Percentiles rank a stretch among this genome's conserved stretches.
Evolutionary conservation across 2,113 vertebrate species (phyloP).

Genomic region (Gallinago paraguaiae): DNA sequence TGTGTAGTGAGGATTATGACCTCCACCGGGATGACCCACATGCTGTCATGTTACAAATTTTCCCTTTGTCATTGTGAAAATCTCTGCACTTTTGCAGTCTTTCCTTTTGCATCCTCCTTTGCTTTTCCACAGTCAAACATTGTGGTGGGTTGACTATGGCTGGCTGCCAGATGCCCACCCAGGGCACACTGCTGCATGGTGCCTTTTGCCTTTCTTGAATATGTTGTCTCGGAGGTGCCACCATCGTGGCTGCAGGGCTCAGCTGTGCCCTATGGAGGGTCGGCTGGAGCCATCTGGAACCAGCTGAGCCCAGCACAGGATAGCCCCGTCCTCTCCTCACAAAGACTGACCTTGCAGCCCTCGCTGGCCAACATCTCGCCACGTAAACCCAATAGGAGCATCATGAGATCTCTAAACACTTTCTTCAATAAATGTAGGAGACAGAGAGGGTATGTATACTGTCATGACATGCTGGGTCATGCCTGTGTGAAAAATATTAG

Average conservation of each 20-base stretch:
- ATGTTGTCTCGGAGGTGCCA: not conserved
- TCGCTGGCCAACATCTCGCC: not conserved
- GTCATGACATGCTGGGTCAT: not conserved
- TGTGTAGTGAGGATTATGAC: not conserved
- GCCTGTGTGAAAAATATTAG: not conserved
- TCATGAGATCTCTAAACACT: not conserved
- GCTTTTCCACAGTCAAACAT: not conserved
- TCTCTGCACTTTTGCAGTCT: not conserved
- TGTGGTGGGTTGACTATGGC: not conserved
- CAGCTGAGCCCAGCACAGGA: not conserved
- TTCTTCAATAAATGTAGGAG: not conserved
- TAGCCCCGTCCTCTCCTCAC: not conserved
- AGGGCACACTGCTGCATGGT: not conserved
- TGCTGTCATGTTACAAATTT: not conserved
- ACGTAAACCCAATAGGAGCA: not conserved
- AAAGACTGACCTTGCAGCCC: not conserved
- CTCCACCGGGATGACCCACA: not conserved
- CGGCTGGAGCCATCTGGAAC: not conserved
- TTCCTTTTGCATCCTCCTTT: not conserved
- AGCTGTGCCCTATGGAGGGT: fast-evolving
- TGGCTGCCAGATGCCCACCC: not conserved
- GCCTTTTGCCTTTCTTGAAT: not conserved
- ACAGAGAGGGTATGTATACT: not conserved
- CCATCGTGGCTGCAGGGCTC: fast-evolving
- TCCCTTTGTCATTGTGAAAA: not conserved